Conservation (phyloP, 2,113 vertebrate species). For the Tupaia tana region DNA sequence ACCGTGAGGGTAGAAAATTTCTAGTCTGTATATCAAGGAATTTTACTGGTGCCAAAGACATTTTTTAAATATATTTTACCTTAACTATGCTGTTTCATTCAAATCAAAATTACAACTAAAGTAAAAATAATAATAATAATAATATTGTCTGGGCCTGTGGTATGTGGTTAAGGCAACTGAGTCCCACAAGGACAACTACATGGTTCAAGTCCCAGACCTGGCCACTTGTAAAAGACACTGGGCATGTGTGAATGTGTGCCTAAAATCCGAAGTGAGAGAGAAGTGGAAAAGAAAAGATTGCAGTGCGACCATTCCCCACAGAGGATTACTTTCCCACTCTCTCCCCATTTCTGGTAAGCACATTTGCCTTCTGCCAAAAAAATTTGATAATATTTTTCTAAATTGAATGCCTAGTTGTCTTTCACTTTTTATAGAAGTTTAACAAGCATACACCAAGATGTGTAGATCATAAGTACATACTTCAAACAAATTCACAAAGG, state of each 20-base stretch:
- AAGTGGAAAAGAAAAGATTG: too few relatives aligned
- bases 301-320: too few relatives aligned
- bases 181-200: too few relatives aligned
- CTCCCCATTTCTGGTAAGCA: too few relatives aligned
- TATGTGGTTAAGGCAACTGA: too few relatives aligned
- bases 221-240: too few relatives aligned
- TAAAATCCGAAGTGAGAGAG: too few relatives aligned
- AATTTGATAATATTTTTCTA: not conserved
- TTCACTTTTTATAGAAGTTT: not conserved
- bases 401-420: not conserved
- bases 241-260: too few relatives aligned
- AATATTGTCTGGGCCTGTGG: too few relatives aligned
- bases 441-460: not conserved
- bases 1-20: not conserved
- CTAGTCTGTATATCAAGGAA: not conserved
- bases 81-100: conserved; percentile 27
- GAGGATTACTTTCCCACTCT: too few relatives aligned
- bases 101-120: not conserved
- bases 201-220: too few relatives aligned
- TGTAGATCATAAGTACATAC: not conserved
- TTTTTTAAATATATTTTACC: not conserved
- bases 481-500: not conserved
- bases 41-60: not conserved
- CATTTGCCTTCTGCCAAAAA: too few relatives aligned
- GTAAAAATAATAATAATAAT: not conserved